A percentile compares a stretch with the other conserved stretches of the same genome.
Evolutionary conservation across 2,797 vertebrate species (phyloP).

Genomic region (Limosa lapponica): DNA sequence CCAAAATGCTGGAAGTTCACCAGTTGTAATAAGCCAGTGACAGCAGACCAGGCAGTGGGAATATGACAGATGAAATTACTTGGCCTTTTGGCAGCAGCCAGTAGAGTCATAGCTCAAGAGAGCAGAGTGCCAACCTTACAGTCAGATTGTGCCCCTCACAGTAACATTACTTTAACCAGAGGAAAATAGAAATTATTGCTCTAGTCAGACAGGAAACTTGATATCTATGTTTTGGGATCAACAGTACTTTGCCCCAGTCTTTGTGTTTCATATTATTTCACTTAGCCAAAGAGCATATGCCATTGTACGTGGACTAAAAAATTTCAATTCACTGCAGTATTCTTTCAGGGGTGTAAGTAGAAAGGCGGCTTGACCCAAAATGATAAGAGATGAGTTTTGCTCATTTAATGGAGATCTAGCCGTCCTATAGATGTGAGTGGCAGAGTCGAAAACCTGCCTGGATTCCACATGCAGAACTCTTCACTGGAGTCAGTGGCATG

Average conservation of each 20-base stretch:
- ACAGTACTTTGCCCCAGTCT: background rate
- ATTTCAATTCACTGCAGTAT: background rate
- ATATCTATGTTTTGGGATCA: background rate
- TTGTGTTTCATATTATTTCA: background rate
- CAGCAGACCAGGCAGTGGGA: background rate
- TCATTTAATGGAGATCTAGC: background rate
- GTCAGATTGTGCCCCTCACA: background rate
- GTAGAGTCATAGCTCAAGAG: background rate
- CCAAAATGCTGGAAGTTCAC: background rate
- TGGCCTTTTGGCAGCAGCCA: background rate
- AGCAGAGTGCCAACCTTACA: background rate
- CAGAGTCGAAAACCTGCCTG: background rate
- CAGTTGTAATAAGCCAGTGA: background rate
- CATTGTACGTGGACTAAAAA: background rate
- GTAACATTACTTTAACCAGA: background rate
- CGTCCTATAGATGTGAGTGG: background rate
- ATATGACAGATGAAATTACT: background rate
- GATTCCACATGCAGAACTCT: background rate
- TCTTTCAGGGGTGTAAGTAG: background rate
- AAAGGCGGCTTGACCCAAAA: background rate
- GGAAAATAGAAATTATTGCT: background rate
- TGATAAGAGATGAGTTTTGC: background rate
- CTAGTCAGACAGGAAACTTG: background rate
- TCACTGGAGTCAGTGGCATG: background rate
- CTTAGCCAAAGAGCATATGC: background rate